phyloP scores from a whole-genome alignment of 2,113 vertebrate genomes.

The Atlantisia rogersi region DNA sequence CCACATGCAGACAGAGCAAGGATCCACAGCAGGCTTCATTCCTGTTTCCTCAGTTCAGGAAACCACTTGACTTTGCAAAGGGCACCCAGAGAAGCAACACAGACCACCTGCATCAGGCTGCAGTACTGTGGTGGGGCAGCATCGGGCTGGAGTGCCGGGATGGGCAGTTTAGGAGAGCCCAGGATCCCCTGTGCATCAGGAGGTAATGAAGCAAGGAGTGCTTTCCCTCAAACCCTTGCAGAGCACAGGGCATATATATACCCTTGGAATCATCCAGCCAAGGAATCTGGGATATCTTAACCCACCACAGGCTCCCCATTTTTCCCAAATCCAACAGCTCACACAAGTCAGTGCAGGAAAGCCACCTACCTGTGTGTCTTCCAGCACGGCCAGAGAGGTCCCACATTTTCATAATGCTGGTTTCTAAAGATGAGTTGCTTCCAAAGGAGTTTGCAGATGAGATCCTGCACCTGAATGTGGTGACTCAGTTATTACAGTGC shows the following conservation, averaged over 20 bases:
- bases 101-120: not conserved
- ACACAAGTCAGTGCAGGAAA: not conserved
- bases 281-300: not conserved
- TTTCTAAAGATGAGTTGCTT: not conserved
- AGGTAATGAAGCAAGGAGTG: not conserved
- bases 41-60: constrained; percentile 59
- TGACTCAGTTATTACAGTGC: not conserved
- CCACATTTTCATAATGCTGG: not conserved
- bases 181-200: not conserved
- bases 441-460: not conserved
- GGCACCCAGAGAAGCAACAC: not conserved
- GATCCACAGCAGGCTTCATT: not conserved
- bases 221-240: not conserved
- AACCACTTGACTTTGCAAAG: not conserved
- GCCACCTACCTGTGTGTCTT: rapidly evolving
- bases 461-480: rapidly evolving
- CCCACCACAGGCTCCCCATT: not conserved
- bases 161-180: not conserved
- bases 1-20: not conserved
- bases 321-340: not conserved
- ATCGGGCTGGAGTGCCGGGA: not conserved
- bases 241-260: not conserved
- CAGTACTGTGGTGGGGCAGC: not conserved
- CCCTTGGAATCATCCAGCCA: not conserved
- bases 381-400: not conserved